A percentile compares a stretch with the other conserved stretches of the same genome.
Conservation (phyloP, 2,797 vertebrate genomes). For the Urocyon cinereoargenteus region DNA sequence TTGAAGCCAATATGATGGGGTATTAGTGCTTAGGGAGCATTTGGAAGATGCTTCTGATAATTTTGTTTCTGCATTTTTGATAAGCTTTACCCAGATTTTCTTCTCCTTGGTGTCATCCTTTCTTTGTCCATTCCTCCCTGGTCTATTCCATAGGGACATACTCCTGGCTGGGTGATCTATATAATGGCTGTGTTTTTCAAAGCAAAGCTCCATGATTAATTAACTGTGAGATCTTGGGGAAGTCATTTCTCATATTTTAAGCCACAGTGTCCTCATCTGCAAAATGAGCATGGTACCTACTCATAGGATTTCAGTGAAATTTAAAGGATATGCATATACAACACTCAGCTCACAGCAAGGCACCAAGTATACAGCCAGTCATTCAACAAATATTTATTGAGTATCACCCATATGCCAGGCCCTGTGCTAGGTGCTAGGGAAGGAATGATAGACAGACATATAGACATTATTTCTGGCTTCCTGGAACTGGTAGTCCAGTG, state of each 20-base stretch:
- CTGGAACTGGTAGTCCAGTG: background rate
- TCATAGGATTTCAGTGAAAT: background rate
- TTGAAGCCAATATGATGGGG: background rate
- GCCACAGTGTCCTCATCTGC: background rate
- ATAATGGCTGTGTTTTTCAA: constrained; percentile 30
- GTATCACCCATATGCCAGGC: background rate
- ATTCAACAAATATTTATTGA: background rate
- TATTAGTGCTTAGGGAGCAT: no score
- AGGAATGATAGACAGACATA: background rate
- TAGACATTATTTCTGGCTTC: background rate
- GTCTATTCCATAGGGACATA: background rate
- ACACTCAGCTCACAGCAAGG: background rate
- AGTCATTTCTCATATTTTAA: background rate
- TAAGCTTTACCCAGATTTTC: background rate
- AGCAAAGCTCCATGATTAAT: background rate
- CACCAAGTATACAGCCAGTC: background rate
- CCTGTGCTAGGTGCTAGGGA: background rate
- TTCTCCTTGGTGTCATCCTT: background rate
- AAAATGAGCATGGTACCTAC: background rate
- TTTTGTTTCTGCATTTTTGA: constrained; percentile 13
- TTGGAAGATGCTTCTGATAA: background rate
- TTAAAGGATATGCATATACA: background rate
- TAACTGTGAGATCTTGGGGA: background rate
- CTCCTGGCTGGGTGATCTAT: background rate
- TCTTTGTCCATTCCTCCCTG: background rate